Conservation (phyloP, 2,888 invertebrate species). For the Choreutis nemorana region DNA sequence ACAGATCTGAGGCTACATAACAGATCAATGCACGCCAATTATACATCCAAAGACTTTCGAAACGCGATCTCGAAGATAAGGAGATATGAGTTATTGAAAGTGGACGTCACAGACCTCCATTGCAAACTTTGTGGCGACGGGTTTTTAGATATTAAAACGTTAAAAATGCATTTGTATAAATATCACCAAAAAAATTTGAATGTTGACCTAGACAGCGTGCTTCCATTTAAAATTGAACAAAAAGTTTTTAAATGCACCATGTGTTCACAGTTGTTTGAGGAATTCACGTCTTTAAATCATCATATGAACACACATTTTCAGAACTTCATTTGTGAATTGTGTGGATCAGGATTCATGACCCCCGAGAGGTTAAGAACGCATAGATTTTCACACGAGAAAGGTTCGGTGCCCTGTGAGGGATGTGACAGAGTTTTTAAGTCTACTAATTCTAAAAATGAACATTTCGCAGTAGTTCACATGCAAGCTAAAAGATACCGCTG, state of each 20-base stretch:
- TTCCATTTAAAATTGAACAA: constrained; percentile 38
- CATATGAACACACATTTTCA: constrained; percentile 56
- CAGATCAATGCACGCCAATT: constrained; percentile 9
- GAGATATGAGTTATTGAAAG: constrained; percentile 43
- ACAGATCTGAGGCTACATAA: constrained; percentile 27
- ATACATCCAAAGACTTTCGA: constrained; percentile 22
- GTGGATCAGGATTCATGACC: constrained; percentile 48
- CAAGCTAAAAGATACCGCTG: constrained; percentile 47
- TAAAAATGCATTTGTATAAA: constrained; percentile 36
- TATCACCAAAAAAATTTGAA: constrained; percentile 33
- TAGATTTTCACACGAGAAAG: constrained; percentile 40
- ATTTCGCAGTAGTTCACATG: constrained; percentile 55
- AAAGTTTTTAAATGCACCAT: constrained; percentile 34
- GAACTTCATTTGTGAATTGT: constrained; percentile 52
- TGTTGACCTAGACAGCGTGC: no score
- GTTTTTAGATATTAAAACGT: constrained; percentile 20
- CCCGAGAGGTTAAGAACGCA: constrained; percentile 43
- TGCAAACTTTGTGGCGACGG: constrained; percentile 36
- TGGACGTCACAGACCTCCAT: constrained; percentile 34
- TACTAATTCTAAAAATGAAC: constrained; percentile 48
- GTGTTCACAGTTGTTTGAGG: constrained; percentile 32
- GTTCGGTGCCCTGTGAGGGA: constrained; percentile 41
- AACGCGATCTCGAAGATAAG: constrained; percentile 30
- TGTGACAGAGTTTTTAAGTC: constrained; percentile 60
- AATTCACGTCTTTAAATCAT: constrained; percentile 46